Base-by-base conservation (phyloP, 2,113 vertebrate genomes). In the Dasypus novemcinctus region DNA sequence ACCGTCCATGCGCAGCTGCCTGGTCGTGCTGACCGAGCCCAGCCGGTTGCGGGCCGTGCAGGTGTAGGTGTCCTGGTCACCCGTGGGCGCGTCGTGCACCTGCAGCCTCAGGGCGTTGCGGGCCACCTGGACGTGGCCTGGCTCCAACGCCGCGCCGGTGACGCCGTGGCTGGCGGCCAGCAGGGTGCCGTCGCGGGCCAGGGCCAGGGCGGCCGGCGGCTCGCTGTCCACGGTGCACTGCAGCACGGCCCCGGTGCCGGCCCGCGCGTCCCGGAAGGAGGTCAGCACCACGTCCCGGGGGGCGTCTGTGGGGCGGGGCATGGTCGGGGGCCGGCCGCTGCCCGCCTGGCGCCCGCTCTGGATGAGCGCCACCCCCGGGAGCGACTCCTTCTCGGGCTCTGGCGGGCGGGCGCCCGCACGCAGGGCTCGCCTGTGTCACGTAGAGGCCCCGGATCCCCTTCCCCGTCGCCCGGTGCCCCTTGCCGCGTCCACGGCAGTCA, bases 171-270 rank as follows among this genome's bases (percentile, higher is more conserved):
- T 95, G 61, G 97, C 95, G n/a, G 97, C 97, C 76, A 98, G 31
- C 1, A 61, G 57, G 49, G 93, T 49, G 0, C 85, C 75, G 0
- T 93, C 95, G 1, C 1, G 80, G 80, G 49, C 96, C 23, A 99
- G 81, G 52, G 87, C 0, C 21, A 98, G 74, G 38, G 97, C 94
- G 0, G 98, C 97, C 0, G 97, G 84, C 0, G 98, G 98, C 33
- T 98, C 95, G 0, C 98, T 98, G 82, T 98, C 98, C 17, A 97
- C 98, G 0, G 97, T 97, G 95, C 98, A 99, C 63, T 98, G 97
- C 66, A 98, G 84, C 72, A 98, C 5, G 0, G 95, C 95, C 21
- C 1, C 88, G 0, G 18, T 52, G 11, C 97, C 94, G 0, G 84
- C 43, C 3, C 69, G 97, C 0, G 96, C 97, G 59, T 98, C 98